Evolutionary conservation across 2,888 invertebrate species (phyloP).

Genomic region (Cenopis cana): DNA sequence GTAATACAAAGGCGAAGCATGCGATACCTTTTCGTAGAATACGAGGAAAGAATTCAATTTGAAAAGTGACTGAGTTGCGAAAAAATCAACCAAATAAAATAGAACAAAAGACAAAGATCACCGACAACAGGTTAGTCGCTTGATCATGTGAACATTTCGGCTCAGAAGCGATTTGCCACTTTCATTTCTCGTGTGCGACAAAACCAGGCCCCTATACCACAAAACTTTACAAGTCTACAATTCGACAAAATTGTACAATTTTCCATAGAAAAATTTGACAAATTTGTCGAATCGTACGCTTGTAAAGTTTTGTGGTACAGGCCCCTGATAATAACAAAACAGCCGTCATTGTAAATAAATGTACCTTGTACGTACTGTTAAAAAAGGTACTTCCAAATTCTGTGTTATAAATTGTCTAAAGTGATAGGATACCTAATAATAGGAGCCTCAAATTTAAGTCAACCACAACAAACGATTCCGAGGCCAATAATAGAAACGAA

Average conservation of each 20-base stretch:
- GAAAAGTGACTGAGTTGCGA: constrained; percentile 73
- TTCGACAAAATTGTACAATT: too few species aligned
- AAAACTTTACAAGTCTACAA: too few species aligned
- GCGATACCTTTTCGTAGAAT: constrained; percentile 83
- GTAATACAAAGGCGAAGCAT: constrained; percentile 84
- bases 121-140: constrained; percentile 60
- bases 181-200: not conserved
- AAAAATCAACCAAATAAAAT: constrained; percentile 74
- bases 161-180: constrained; percentile 9
- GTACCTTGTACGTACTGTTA: not conserved
- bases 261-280: too few species aligned
- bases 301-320: too few species aligned
- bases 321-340: too few species aligned
- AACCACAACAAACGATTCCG: constrained; percentile 77
- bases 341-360: not conserved
- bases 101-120: constrained; percentile 66
- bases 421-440: constrained; percentile 71
- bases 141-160: constrained; percentile 55
- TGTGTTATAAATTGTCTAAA: constrained; percentile 55
- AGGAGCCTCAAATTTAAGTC: constrained; percentile 77
- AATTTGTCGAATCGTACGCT: too few species aligned
- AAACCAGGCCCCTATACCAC: too few species aligned
- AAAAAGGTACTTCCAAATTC: not conserved
- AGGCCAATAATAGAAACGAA: constrained; percentile 77
- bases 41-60: constrained; percentile 82